Base-by-base conservation (phyloP, 2,888 invertebrate species). In the Scaptomyza caliginosa region DNA sequence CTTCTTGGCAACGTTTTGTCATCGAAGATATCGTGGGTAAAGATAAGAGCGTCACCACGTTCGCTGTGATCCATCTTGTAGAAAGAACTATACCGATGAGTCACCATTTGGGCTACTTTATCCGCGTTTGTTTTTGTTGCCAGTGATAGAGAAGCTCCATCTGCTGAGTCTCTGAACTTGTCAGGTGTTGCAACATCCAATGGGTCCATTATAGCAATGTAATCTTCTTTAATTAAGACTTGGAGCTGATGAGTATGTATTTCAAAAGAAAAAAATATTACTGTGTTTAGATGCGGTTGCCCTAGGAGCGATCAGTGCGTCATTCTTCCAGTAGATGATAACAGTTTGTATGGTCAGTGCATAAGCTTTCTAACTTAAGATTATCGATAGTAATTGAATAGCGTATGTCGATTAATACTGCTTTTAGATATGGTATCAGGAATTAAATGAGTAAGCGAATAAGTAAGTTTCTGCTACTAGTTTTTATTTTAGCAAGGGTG, bases 1-100 rank as follows among this genome's bases (percentile, higher is more conserved):
- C 96, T 93, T n/a, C 93, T 91, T 89, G 94, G 95, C 69, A 96
- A 89, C 79, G 93, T 93, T 51, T 93, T 93, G 19, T 94, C 93
- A 66, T 94, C 93, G 88, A 98, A 98, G 80, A 93, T 92, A 91
- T 96, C 96, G 89, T 98, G 97, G 89, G 97, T 98, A 88, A 98
- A 96, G 86, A 98, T 96, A 24, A 97, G 90, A 3, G 97, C 98
- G 79, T 94, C 91, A 16, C 98, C 98, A 63, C 97, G 93, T 71
- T 93, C 92, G 72, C 93, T 92, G 90, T 97, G 96, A 79, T 93
- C 93, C 97, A 98, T 97, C 77, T 96, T 96, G 90, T 98, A 98
- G 88, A 95, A 94, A 0, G 93, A 6, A 0, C 17, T 51, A 39
- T 48, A 0, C 0, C 51, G 64, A 3, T 7, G 2, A 11, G 32